These are phyloP conservation scores for Psittacara wagleri DNA, from an alignment of 2,113 vertebrate species.

Conservation along the genomic window DNA sequence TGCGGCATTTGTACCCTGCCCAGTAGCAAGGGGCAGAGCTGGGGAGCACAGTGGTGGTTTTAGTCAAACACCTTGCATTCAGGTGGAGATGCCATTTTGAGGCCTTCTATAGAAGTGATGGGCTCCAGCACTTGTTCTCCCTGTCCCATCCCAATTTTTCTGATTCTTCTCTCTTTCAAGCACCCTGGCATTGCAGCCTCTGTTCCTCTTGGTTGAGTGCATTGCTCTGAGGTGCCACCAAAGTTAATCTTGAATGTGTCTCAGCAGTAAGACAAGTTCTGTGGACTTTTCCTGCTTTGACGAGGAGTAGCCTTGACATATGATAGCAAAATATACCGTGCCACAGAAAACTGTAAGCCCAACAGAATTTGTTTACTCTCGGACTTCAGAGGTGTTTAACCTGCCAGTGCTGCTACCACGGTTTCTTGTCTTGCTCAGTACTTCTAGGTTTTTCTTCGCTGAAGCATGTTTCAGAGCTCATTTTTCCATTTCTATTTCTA, in stretches of 20 bases:
- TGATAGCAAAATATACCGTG: not conserved
- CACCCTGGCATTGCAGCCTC: not conserved
- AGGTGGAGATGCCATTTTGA: not conserved
- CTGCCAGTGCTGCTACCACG: not conserved
- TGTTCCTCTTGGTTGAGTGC: not conserved
- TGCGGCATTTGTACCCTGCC: not conserved
- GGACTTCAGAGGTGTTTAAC: not conserved
- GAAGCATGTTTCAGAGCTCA: not conserved
- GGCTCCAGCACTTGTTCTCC: not conserved
- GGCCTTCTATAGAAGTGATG: not conserved
- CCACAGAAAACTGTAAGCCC: not conserved
- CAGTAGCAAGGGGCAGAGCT: not conserved
- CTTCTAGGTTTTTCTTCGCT: not conserved
- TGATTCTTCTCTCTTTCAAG: not conserved
- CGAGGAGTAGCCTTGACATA: not conserved
- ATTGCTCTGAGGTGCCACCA: not conserved
- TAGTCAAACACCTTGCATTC: not conserved
- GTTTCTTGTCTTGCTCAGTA: not conserved
- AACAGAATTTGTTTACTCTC: not conserved
- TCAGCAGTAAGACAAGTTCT: not conserved
- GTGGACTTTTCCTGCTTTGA: not conserved
- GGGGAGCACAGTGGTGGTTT: not conserved
- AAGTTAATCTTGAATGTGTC: not conserved
- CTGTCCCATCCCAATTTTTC: not conserved
- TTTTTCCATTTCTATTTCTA: not conserved